A percentile compares a stretch with the other conserved stretches of the same genome.
These are phyloP conservation scores for Drosophila simulans DNA, from an alignment of 1,140 invertebrate species.

Conservation along the genomic window DNA sequence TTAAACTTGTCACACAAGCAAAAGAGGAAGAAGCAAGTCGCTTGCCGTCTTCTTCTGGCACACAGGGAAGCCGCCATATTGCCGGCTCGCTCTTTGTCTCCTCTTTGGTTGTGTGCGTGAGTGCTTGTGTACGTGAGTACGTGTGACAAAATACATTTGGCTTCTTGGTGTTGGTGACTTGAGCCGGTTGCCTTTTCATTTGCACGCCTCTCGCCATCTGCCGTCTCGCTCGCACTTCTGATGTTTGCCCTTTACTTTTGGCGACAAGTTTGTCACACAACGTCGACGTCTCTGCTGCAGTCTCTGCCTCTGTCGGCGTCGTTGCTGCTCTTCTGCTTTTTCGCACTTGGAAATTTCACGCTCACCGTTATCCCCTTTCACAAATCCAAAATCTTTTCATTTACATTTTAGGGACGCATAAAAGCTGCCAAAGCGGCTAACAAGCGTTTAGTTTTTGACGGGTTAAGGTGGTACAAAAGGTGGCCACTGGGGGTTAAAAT, in stretches of 20 bases:
- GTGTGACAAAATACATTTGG: conserved; percentile 83
- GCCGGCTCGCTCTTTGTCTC: conserved; percentile 63
- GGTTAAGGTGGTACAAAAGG: neutral
- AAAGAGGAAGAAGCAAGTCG: conserved; percentile 60
- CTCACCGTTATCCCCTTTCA: conserved; percentile 22
- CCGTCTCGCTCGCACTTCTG: conserved; percentile 62
- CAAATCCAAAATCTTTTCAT: conserved; percentile 59
- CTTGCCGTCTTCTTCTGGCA: conserved; percentile 78
- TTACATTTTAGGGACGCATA: conserved; percentile 71
- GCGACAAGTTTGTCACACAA: conserved; percentile 81
- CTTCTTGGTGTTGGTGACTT: conserved; percentile 64
- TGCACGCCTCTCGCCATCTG: conserved; percentile 59
- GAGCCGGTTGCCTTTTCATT: conserved; percentile 77
- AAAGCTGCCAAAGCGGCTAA: conserved; percentile 78
- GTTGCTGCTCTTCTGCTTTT: conserved; percentile 67
- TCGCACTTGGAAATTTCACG: conserved; percentile 66
- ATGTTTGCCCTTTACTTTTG: conserved; percentile 69
- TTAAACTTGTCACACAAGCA: conserved; percentile 84
- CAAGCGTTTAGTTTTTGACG: conserved; percentile 61
- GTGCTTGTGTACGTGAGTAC: conserved; percentile 33
- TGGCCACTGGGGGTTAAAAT: neutral
- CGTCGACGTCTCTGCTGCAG: conserved; percentile 25
- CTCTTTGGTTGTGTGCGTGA: conserved; percentile 29
- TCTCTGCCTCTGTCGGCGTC: conserved; percentile 11
- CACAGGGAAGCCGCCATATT: conserved; percentile 55